phyloP scores from a whole-genome alignment of 2,888 invertebrate species.

The Cyclophora albipunctata region DNA sequence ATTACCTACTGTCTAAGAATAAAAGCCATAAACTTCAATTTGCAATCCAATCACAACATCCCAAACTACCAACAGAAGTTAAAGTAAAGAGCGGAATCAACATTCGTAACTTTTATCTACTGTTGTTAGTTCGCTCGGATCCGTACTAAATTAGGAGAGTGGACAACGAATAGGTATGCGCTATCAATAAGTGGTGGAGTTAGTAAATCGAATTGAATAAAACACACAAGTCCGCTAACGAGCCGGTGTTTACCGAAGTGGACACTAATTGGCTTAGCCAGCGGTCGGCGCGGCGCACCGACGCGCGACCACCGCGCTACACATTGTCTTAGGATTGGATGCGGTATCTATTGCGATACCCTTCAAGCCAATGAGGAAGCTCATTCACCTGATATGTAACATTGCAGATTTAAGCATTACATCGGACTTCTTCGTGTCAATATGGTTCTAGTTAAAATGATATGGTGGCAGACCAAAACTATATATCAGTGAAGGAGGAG shows the following conservation, averaged over 20 bases:
- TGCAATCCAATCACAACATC: constrained; percentile 17
- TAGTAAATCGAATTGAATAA: constrained; percentile 72
- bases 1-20: constrained; percentile 7
- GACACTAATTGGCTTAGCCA: constrained; percentile 74
- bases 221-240: constrained; percentile 75
- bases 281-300: constrained; percentile 52
- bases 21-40: constrained; percentile 14
- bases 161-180: constrained; percentile 47
- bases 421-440: too few relatives aligned
- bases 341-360: constrained; percentile 3
- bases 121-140: constrained; percentile 23
- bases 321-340: constrained; percentile 7
- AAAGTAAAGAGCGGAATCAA: constrained; percentile 19
- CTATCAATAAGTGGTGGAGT: constrained; percentile 69
- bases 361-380: too few relatives aligned
- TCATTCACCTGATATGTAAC: too few relatives aligned
- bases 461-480: too few relatives aligned
- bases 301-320: constrained; percentile 20
- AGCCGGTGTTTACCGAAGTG: constrained; percentile 74
- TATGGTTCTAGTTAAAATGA: too few relatives aligned
- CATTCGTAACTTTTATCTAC: constrained; percentile 7
- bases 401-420: too few relatives aligned
- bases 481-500: too few relatives aligned
- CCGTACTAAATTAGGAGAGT: constrained; percentile 43
- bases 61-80: constrained; percentile 13